Evolutionary conservation across 2,888 invertebrate species (phyloP), one percentile per base, ranked within the genome.

Genomic region (Ptychoptera albimana): DNA sequence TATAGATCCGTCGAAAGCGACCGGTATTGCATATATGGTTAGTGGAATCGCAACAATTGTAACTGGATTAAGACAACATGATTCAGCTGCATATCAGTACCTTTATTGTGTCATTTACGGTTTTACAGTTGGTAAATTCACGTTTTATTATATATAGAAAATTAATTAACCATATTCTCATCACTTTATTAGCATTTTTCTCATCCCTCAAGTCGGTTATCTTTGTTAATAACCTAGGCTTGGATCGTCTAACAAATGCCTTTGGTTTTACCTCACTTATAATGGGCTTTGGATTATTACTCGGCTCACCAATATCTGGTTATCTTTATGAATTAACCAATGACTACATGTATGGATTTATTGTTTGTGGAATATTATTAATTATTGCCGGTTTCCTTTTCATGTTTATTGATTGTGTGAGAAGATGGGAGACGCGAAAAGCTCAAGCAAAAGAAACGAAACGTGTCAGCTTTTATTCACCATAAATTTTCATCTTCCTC

Each of bases 241-340:
- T 86, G 50, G 79, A 82, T 49, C 79, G 77, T 54, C 62, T 87
- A 48, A 85, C 84, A 12, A 86, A 82, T 59, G 81, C 82, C 16
- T 85, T 84, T 60, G 86, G 86, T 13, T 61, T 87, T 29, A 67
- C 79, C 10, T 68, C 83, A 39, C 65, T 87, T 52, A 81, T 82
- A 55, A 82, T 84, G 70, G 85, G 85, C 5, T 55, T 80, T 39
- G 82, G 81, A 2, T 78, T 79, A 1, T 71, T 81, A 9, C 62
- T 80, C 37, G 85, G 84, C 40, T 57, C 67, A 13, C 63, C 66
- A 3, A 11, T 66, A n/a, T 65, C 61, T 14, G 65, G 63, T 2
- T 2, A 54, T 14, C n/a, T 63, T 35, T 50, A 55, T n/a, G 52
- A 55, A 10, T 8, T 23, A 1, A 56, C 56, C 3, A 49, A 44